Evolutionary conservation across 2,113 vertebrate genomes (phyloP), one percentile per base, ranked within the genome.

Genomic region (Tapirus terrestris): DNA sequence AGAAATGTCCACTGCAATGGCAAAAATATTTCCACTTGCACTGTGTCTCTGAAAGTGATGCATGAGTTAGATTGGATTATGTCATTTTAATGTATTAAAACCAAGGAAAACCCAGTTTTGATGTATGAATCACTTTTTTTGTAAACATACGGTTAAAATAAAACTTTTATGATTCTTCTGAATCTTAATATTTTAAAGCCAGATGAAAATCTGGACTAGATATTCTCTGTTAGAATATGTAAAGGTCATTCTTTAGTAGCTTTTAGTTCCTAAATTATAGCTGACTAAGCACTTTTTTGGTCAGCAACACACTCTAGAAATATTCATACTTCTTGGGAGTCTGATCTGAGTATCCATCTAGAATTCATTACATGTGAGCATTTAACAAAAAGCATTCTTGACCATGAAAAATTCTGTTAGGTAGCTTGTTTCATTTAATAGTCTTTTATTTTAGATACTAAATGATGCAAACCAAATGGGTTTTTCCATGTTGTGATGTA

Each of bases 171-270:
- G 39, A 39, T 98, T 98, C 96, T 97, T 98, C 95, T 91, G 86
- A 92, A 98, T 94, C 84, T 85, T 88, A 95, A 96, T 98, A 93
- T 99, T 99, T 98, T 98, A 95, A 98, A 98, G 97, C 97, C 98
- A 98, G 98, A 97, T 96, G 88, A 97, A 98, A 97, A 85, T 98
- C 82, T 68, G 70, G 97, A 98, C 97, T 98, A 96, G 95, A 93
- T 98, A 94, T 93, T 98, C 97, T 53, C 0, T 97, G 97, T 97
- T 0, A 43, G 96, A 98, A 98, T 97, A 97, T 43, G 83, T 97
- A 96, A 97, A 98, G 67, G 94, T 98, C 97, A 98, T 84, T 97
- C 93, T 97, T 97, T 43, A 91, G 8, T 94, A 86, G 96, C 51
- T 89, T 89, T 80, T 81, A 25, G 48, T 84, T 97, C 81, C 96